Evolutionary conservation across 2,113 vertebrate species (phyloP).

Genomic region (Clinocottus analis): DNA sequence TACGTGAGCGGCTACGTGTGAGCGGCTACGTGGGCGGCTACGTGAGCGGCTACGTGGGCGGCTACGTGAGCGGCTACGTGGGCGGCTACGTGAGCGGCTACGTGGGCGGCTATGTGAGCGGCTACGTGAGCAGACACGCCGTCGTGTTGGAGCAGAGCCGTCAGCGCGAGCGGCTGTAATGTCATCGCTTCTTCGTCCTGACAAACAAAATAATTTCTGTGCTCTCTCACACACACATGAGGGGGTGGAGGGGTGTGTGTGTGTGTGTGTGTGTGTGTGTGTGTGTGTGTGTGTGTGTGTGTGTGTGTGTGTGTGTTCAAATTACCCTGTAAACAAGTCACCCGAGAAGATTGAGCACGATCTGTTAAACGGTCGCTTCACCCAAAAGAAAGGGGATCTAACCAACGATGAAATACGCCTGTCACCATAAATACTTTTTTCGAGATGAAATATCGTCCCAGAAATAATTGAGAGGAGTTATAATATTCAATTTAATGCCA

Average conservation of each 20-base stretch:
- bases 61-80: too few relatives aligned
- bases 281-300: too few relatives aligned
- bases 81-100: too few relatives aligned
- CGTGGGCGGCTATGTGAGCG: too few relatives aligned
- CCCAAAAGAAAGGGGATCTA: neutral
- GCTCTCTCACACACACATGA: conserved; percentile 7
- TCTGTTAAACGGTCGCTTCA: neutral
- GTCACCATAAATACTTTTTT: too few relatives aligned
- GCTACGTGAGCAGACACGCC: conserved; percentile 24
- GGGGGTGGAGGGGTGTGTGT: neutral
- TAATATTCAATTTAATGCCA: neutral
- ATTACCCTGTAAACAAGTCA: conserved; percentile 47
- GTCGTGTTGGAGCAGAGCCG: conserved; percentile 35
- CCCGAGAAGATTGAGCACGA: neutral
- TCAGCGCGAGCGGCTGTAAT: conserved; percentile 28
- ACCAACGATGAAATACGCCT: neutral
- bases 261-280: too few relatives aligned
- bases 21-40: too few relatives aligned
- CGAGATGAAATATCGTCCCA: too few relatives aligned
- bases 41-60: too few relatives aligned
- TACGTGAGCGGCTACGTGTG: too few relatives aligned
- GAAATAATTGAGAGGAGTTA: too few relatives aligned
- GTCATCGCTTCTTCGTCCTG: conserved; percentile 37
- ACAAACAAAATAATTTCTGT: conserved; percentile 36
- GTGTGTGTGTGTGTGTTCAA: too few relatives aligned